A percentile compares a stretch with the other conserved stretches of the same genome.
Evolutionary conservation across 2,113 vertebrate genomes (phyloP).

Genomic region (Gavia stellata): DNA sequence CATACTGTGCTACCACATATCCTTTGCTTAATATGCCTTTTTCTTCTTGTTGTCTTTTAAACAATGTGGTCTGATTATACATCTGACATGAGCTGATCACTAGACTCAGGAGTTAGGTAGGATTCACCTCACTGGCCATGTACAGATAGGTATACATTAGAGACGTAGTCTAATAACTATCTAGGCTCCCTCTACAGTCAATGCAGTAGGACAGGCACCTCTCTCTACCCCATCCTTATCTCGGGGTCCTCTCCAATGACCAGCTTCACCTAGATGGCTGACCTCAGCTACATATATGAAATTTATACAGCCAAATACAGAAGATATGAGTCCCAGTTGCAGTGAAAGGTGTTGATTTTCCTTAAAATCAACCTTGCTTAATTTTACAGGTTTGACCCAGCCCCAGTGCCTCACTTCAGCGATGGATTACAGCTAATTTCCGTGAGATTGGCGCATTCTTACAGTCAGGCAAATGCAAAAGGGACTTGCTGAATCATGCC

Average conservation of each 20-base stretch:
- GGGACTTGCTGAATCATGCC: constrained; percentile 2
- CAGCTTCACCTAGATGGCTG: background rate
- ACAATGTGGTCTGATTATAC: background rate
- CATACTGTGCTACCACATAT: background rate
- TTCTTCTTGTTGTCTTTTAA: background rate
- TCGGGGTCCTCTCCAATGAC: background rate
- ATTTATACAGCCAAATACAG: background rate
- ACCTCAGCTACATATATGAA: background rate
- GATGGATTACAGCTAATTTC: background rate
- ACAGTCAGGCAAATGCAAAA: background rate
- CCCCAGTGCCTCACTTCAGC: background rate
- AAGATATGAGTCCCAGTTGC: background rate
- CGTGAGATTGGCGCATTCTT: background rate
- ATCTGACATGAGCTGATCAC: background rate
- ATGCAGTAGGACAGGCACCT: background rate
- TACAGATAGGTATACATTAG: background rate
- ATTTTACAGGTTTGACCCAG: background rate
- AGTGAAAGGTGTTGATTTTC: background rate
- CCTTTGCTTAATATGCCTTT: background rate
- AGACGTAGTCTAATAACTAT: background rate
- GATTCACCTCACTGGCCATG: background rate
- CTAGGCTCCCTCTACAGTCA: background rate
- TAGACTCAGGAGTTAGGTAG: background rate
- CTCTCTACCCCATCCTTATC: background rate
- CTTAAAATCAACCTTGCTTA: background rate